These are phyloP conservation scores for Microctonus aethiopoides DNA, from an alignment of 2,888 invertebrate species.

Conservation along the genomic window DNA sequence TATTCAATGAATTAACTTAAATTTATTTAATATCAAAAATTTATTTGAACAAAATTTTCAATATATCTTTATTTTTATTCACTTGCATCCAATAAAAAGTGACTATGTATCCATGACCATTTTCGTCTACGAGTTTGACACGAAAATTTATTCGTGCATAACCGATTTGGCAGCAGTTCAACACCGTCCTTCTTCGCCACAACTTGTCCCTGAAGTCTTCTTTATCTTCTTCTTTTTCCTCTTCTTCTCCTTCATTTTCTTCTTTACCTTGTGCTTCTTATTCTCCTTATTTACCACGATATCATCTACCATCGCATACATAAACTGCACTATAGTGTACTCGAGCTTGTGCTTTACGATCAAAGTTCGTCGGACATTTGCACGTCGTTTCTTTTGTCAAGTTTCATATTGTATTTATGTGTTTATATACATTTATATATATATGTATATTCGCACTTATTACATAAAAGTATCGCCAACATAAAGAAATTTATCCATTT, in stretches of 20 bases:
- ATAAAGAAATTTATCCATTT: neutral
- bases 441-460: neutral
- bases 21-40: neutral
- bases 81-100: neutral
- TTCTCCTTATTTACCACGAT: conserved; percentile 31
- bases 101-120: conserved; percentile 14
- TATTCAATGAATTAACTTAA: too few relatives aligned
- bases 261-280: conserved; percentile 36
- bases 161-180: conserved; percentile 65
- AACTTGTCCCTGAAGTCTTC: conserved; percentile 39
- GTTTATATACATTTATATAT: neutral
- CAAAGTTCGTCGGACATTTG: conserved; percentile 62
- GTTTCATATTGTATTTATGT: neutral
- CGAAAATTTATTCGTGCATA: conserved; percentile 64
- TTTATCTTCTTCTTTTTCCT: conserved; percentile 41
- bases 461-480: neutral
- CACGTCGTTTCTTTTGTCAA: conserved; percentile 52
- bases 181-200: conserved; percentile 43
- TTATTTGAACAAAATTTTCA: too few relatives aligned
- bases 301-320: neutral
- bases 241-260: conserved; percentile 36
- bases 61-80: neutral
- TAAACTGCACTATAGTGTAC: conserved; percentile 13
- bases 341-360: conserved; percentile 57
- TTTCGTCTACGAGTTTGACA: conserved; percentile 55